Percentiles rank a stretch among this genome's conserved stretches.
These are phyloP conservation scores for Mastomys coucha DNA, from an alignment of 2,113 vertebrate species.

Conservation along the genomic window DNA sequence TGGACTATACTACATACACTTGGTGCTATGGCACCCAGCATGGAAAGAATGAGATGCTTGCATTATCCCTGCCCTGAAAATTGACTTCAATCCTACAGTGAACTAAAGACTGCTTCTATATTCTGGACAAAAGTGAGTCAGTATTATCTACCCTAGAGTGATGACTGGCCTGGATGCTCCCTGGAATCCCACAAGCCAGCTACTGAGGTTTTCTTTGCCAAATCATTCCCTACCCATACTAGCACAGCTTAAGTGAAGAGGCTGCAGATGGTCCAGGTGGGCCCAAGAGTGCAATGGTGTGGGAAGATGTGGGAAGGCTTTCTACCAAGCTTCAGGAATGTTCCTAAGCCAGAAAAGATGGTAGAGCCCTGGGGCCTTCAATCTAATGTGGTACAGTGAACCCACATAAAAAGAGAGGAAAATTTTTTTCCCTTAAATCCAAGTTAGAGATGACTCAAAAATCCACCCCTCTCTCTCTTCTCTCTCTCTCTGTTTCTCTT, in stretches of 20 bases:
- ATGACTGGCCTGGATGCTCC: neutral
- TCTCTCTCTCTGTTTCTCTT: too few species aligned
- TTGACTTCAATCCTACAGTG: neutral
- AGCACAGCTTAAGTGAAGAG: neutral
- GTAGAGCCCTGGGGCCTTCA: neutral
- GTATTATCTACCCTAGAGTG: neutral
- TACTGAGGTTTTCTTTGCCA: neutral
- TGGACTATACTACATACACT: too few species aligned
- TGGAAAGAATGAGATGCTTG: neutral
- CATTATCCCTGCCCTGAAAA: neutral
- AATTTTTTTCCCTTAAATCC: neutral
- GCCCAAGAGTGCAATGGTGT: neutral
- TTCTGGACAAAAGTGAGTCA: neutral
- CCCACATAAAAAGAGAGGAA: neutral
- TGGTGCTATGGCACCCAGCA: neutral
- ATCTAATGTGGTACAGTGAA: slow-evolving; percentile 4
- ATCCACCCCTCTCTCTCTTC: too few species aligned
- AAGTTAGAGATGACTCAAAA: neutral
- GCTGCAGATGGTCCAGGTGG: neutral
- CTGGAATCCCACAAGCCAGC: neutral
- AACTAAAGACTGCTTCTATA: neutral
- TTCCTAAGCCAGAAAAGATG: slow-evolving; percentile 37
- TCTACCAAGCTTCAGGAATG: neutral
- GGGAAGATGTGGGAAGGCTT: slow-evolving; percentile 19
- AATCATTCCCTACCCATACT: neutral